Conservation (phyloP, 2,888 invertebrate genomes). For the Empis stercorea region DNA sequence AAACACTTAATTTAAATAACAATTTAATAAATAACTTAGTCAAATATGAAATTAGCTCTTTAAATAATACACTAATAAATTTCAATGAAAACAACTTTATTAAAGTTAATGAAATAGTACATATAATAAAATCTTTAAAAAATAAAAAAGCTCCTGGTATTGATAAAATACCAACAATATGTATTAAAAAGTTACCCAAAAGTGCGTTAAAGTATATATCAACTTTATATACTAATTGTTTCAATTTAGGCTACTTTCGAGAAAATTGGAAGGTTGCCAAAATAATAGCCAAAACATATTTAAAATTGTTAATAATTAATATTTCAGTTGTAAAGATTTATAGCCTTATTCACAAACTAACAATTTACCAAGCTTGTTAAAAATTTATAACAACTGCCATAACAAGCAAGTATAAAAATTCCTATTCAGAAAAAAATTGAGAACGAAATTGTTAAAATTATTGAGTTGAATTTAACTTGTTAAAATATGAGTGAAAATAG, state of each 20-base stretch:
- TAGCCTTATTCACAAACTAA: no score
- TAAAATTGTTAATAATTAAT: no score
- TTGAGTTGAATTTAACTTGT: no score
- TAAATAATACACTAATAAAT: background rate
- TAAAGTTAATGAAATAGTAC: background rate
- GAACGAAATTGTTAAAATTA: background rate
- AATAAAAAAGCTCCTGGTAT: background rate
- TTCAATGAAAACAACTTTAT: background rate
- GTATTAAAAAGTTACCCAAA: background rate
- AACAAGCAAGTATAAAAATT: background rate
- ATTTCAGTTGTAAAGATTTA: no score
- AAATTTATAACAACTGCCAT: no score
- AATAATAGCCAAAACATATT: constrained; percentile 9
- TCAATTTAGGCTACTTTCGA: constrained; percentile 6
- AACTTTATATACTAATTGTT: background rate
- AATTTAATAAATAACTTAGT: background rate
- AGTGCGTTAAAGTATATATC: background rate
- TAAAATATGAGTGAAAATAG: no score
- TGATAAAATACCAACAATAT: background rate
- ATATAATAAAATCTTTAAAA: background rate
- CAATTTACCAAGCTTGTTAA: no score
- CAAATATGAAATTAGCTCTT: background rate
- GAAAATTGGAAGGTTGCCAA: constrained; percentile 8
- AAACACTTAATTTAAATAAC: background rate
- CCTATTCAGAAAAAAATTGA: background rate